phyloP scores from a whole-genome alignment of 1,140 invertebrate genomes.

The Nylanderia fulva region DNA sequence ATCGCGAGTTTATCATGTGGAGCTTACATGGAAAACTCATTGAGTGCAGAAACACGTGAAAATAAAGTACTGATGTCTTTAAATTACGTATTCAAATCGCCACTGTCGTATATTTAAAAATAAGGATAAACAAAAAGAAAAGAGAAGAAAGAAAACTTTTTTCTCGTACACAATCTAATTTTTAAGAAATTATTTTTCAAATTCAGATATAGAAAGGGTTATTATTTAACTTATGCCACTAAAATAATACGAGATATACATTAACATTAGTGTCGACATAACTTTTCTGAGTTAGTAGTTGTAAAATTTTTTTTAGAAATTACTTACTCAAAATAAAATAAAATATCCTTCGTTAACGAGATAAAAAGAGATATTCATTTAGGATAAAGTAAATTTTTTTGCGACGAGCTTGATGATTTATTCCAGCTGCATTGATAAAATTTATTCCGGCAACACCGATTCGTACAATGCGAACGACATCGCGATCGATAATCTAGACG shows the following conservation, averaged over 20 bases:
- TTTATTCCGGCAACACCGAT: neutral
- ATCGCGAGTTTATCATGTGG: neutral
- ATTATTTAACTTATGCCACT: neutral
- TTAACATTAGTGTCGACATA: too few relatives aligned
- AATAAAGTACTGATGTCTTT: neutral
- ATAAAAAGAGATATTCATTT: neutral
- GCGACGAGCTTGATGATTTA: neutral
- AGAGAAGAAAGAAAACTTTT: neutral
- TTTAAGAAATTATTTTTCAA: neutral
- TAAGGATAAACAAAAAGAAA: too few relatives aligned
- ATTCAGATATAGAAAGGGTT: too few relatives aligned
- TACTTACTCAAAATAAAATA: neutral
- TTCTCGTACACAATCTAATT: neutral
- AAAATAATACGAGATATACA: neutral
- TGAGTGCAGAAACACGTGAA: neutral
- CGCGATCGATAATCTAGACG: constrained; percentile 22
- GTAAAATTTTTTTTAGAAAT: too few relatives aligned
- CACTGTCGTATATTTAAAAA: neutral
- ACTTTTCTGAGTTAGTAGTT: too few relatives aligned
- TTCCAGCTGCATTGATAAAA: too few relatives aligned
- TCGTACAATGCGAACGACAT: neutral
- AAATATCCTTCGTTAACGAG: too few relatives aligned
- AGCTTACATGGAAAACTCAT: neutral
- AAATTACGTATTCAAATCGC: neutral
- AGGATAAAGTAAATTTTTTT: neutral